Evolutionary conservation across 1,140 invertebrate species (phyloP).

Genomic region (Dendrolimus punctatus): DNA sequence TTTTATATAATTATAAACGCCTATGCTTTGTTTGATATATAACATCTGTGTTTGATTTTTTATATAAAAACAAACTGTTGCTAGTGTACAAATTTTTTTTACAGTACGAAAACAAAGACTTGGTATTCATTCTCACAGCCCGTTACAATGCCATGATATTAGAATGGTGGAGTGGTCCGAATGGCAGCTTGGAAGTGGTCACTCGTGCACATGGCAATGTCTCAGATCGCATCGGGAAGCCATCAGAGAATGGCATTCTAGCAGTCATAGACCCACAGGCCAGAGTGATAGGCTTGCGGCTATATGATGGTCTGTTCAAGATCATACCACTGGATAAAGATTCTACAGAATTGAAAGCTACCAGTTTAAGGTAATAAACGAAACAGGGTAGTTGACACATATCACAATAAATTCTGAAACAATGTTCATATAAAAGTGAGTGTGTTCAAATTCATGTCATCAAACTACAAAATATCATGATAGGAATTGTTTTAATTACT

Average conservation of each 20-base stretch:
- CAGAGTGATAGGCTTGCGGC: slow-evolving; percentile 92
- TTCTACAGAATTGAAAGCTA: slow-evolving; percentile 93
- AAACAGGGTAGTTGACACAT: too few relatives aligned
- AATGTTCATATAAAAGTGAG: too few relatives aligned
- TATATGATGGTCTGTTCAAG: slow-evolving; percentile 98
- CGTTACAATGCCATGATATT: slow-evolving; percentile 98
- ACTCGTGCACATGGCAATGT: slow-evolving; percentile 98
- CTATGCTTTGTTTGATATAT: too few relatives aligned
- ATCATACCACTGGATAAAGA: slow-evolving; percentile 95
- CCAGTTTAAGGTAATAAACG: slow-evolving; percentile 82
- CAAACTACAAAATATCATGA: too few relatives aligned
- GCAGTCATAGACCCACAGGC: slow-evolving; percentile 97
- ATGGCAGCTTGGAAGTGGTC: slow-evolving; percentile 90
- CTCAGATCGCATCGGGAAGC: slow-evolving; percentile 89
- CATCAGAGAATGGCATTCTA: slow-evolving; percentile 94
- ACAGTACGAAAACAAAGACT: slow-evolving; percentile 93
- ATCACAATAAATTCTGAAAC: too few relatives aligned
- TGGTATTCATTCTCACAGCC: slow-evolving; percentile 94
- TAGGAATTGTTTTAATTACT: too few relatives aligned
- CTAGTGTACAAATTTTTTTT: slow-evolving; percentile 27
- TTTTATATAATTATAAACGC: too few relatives aligned
- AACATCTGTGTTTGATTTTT: too few relatives aligned
- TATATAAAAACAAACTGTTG: not conserved
- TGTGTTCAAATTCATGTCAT: too few relatives aligned
- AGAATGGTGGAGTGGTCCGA: slow-evolving; percentile 81